Percentiles rank a stretch among this genome's conserved stretches.
Conservation (phyloP, 2,888 invertebrate genomes). For the Orchesella flavescens region DNA sequence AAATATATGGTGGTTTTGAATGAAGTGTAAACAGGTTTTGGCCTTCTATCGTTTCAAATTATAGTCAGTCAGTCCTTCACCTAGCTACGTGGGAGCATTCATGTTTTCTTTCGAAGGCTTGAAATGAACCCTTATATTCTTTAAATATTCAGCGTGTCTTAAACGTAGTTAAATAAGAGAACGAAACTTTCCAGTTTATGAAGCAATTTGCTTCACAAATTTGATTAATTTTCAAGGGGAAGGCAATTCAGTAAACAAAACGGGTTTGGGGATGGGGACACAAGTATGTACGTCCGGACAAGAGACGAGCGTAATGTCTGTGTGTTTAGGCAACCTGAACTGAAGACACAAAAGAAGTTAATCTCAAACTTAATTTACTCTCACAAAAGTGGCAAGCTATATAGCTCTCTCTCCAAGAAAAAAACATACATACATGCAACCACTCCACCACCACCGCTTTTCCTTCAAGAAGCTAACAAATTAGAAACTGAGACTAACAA, state of each 20-base stretch:
- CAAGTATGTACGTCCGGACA: background rate
- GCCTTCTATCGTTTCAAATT: too few species aligned
- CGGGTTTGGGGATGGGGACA: background rate
- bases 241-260: constrained; percentile 23
- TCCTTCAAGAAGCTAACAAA: constrained; percentile 17
- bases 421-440: constrained; percentile 15
- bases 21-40: too few species aligned
- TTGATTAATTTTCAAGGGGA: constrained; percentile 45
- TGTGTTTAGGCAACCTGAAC: background rate
- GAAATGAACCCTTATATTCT: background rate
- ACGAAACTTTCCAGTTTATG: constrained; percentile 22
- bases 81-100: too few species aligned
- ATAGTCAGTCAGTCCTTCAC: too few species aligned
- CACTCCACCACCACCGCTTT: too few species aligned
- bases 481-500: constrained; percentile 24
- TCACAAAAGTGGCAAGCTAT: constrained; percentile 24
- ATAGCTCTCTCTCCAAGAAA: background rate
- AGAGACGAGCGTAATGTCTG: background rate
- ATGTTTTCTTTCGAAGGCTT: too few species aligned
- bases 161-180: constrained; percentile 4
- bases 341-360: constrained; percentile 25
- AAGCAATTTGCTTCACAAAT: constrained; percentile 28
- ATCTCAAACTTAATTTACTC: constrained; percentile 47
- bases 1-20: too few species aligned
- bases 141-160: background rate